These are phyloP conservation scores for Coluber constrictor DNA, from an alignment of 2,797 vertebrate species.

Conservation along the genomic window DNA sequence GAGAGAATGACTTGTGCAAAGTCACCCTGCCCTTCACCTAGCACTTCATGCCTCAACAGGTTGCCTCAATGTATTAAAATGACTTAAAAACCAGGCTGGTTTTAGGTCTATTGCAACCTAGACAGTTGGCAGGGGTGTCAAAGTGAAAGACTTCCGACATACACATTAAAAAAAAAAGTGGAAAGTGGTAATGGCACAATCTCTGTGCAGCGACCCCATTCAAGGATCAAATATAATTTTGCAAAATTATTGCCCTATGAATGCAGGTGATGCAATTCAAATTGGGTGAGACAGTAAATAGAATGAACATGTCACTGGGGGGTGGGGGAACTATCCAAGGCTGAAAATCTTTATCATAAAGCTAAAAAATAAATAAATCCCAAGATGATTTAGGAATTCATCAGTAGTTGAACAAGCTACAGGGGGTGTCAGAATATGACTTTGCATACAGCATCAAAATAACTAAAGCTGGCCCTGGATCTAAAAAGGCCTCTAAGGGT, in stretches of 20 bases:
- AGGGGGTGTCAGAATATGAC: background rate
- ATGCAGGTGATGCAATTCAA: background rate
- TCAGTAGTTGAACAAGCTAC: background rate
- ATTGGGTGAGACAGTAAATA: background rate
- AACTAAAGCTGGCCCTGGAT: background rate
- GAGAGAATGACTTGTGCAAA: background rate
- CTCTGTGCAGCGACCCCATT: background rate
- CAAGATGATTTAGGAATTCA: no score
- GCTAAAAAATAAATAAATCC: background rate
- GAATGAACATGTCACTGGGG: background rate
- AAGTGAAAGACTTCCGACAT: background rate
- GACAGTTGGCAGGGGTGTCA: background rate
- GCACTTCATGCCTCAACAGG: no score
- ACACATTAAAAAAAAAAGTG: background rate
- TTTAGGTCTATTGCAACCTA: background rate
- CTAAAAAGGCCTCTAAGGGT: background rate
- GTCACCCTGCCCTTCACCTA: no score
- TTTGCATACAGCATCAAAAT: background rate
- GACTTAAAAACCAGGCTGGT: background rate
- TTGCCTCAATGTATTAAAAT: background rate
- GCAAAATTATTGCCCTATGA: background rate
- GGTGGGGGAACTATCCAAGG: fast-evolving
- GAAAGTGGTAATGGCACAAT: background rate
- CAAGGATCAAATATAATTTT: background rate
- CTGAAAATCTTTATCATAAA: background rate